These are phyloP conservation scores for Amazona finschi DNA, from an alignment of 2,797 vertebrate genomes.

Conservation along the genomic window DNA sequence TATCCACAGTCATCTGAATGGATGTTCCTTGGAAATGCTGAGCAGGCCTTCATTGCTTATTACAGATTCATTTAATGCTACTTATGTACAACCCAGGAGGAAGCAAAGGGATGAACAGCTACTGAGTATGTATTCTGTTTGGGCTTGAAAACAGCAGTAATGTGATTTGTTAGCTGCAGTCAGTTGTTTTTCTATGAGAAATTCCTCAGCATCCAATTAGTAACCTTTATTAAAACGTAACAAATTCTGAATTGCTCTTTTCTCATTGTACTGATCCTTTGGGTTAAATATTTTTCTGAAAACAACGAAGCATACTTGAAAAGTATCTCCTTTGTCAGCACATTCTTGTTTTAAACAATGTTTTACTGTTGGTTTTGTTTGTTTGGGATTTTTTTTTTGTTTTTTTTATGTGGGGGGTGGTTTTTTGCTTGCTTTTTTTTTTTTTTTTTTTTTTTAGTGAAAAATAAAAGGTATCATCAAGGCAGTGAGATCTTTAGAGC, in stretches of 20 bases:
- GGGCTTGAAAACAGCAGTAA: not conserved
- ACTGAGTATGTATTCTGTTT: constrained; percentile 84
- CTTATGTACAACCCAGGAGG: constrained; percentile 93
- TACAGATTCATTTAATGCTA: constrained; percentile 96
- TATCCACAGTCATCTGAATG: constrained; percentile 89
- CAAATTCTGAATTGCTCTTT: not conserved
- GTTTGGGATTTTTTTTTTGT: not conserved
- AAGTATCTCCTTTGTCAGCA: not conserved
- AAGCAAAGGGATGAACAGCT: constrained; percentile 97
- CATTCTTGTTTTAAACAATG: not conserved
- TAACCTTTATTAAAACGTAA: not conserved
- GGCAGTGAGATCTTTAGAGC: not conserved
- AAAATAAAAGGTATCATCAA: not conserved
- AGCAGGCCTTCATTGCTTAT: constrained; percentile 96
- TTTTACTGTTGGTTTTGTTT: not conserved
- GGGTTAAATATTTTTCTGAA: not conserved
- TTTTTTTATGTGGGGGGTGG: not conserved
- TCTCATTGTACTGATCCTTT: not conserved
- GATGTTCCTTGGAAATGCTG: constrained; percentile 93
- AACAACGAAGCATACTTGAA: not conserved
- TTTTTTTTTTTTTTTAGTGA: not conserved
- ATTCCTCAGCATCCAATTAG: not conserved
- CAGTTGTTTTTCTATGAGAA: not conserved
- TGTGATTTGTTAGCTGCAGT: not conserved
- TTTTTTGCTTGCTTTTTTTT: not conserved